Conservation (phyloP, 2,888 invertebrate genomes). For the Oithona nana region DNA sequence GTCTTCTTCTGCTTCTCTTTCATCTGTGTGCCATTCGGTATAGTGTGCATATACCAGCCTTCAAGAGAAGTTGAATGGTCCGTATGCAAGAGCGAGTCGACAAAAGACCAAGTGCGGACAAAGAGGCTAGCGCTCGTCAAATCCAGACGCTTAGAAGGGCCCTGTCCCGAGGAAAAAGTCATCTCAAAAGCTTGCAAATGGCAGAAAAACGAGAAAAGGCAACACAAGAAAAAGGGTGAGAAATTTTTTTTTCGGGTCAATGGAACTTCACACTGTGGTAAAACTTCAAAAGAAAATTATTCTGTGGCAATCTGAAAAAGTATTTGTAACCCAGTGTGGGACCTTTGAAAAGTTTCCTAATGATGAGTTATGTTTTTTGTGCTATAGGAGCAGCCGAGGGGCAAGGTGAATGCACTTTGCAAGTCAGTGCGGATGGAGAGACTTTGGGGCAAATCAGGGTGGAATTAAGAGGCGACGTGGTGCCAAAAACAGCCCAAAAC, state of each 20-base stretch:
- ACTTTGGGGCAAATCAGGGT: constrained; percentile 4
- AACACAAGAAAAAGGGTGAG: background rate
- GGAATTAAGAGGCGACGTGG: constrained; percentile 4
- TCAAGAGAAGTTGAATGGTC: background rate
- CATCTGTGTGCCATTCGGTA: no score
- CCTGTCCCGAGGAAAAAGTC: background rate
- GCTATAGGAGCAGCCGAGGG: no score
- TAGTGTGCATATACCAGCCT: background rate
- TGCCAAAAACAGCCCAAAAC: constrained; percentile 8
- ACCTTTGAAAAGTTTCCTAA: no score
- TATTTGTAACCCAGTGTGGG: no score
- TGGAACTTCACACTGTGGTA: no score
- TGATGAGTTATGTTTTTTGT: no score
- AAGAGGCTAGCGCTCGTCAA: background rate
- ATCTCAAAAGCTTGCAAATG: background rate
- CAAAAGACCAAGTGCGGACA: background rate
- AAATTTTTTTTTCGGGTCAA: no score
- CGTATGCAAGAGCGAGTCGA: background rate
- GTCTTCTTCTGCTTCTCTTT: no score
- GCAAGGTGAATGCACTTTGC: background rate
- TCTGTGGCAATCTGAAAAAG: no score
- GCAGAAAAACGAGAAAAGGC: background rate
- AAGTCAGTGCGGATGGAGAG: background rate
- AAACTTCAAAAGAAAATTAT: no score
- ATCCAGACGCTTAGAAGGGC: background rate